phyloP scores from a whole-genome alignment of 2,113 vertebrate species.

The Aegithalos caudatus region DNA sequence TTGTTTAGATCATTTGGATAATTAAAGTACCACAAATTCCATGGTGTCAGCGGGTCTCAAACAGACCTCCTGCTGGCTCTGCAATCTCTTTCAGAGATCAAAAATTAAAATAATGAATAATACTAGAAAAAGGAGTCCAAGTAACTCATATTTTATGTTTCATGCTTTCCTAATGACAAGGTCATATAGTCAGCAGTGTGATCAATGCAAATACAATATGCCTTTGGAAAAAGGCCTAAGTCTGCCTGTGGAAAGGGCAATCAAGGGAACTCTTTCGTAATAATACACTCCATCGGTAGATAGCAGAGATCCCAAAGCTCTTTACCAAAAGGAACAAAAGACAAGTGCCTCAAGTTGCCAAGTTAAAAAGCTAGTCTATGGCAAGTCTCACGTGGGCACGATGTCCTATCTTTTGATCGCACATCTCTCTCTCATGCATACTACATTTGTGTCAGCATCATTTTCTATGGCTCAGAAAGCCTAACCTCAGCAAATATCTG shows the following conservation, averaged over 20 bases:
- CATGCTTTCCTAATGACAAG: conserved; percentile 38
- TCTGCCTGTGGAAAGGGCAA: conserved; percentile 34
- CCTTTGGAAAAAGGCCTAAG: conserved; percentile 23
- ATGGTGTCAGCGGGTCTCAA: conserved; percentile 37
- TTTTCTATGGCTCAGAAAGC: conserved; percentile 18
- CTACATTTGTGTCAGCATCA: conserved; percentile 6
- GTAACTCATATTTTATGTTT: conserved; percentile 36
- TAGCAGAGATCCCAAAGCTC: background rate
- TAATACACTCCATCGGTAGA: background rate
- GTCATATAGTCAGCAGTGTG: conserved; percentile 16
- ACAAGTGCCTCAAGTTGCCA: background rate
- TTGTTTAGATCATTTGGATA: conserved; percentile 60
- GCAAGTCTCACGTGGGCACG: background rate
- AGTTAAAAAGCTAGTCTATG: background rate
- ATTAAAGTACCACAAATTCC: conserved; percentile 35
- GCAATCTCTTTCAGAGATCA: conserved; percentile 23
- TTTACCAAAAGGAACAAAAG: background rate
- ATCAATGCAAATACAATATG: conserved; percentile 50
- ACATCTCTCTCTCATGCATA: background rate
- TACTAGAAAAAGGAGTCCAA: background rate
- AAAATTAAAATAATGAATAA: conserved; percentile 36
- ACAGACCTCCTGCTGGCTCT: conserved; percentile 39
- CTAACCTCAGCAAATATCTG: conserved; percentile 31
- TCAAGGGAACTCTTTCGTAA: background rate
- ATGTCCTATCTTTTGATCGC: background rate